Conservation (phyloP, 2,797 vertebrate genomes). For the Sebastes baramenuke region DNA sequence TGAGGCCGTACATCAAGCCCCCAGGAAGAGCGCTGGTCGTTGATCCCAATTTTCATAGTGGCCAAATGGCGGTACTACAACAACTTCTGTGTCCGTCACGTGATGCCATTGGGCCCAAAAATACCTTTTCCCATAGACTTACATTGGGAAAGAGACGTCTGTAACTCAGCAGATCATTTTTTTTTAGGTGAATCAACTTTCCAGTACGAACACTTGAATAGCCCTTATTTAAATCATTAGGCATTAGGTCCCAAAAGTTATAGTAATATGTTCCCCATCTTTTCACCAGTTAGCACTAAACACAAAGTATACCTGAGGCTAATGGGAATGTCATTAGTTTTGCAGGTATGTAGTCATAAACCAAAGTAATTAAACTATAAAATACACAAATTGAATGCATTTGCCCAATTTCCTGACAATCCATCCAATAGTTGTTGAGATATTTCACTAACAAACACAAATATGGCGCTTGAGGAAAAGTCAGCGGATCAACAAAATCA, state of each 20-base stretch:
- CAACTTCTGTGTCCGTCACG: accelerated
- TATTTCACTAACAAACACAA: background rate
- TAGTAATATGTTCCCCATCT: background rate
- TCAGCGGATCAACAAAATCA: background rate
- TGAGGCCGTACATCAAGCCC: background rate
- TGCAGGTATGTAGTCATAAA: background rate
- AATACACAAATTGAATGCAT: background rate
- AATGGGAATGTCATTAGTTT: background rate
- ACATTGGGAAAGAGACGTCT: too few relatives aligned
- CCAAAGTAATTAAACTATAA: background rate
- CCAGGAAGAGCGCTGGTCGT: accelerated
- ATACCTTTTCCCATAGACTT: too few relatives aligned
- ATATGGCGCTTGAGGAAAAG: background rate
- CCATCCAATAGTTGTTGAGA: too few relatives aligned
- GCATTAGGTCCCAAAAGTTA: too few relatives aligned
- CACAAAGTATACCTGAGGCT: background rate
- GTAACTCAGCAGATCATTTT: too few relatives aligned
- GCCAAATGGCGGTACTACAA: too few relatives aligned
- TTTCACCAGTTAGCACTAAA: background rate
- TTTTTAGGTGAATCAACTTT: too few relatives aligned
- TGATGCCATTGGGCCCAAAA: too few relatives aligned
- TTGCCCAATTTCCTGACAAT: too few relatives aligned
- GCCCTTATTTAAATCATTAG: too few relatives aligned
- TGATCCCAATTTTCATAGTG: too few relatives aligned
- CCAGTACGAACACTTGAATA: too few relatives aligned